These are phyloP conservation scores for Hirundo rustica DNA, from an alignment of 2,797 vertebrate species.

Conservation along the genomic window DNA sequence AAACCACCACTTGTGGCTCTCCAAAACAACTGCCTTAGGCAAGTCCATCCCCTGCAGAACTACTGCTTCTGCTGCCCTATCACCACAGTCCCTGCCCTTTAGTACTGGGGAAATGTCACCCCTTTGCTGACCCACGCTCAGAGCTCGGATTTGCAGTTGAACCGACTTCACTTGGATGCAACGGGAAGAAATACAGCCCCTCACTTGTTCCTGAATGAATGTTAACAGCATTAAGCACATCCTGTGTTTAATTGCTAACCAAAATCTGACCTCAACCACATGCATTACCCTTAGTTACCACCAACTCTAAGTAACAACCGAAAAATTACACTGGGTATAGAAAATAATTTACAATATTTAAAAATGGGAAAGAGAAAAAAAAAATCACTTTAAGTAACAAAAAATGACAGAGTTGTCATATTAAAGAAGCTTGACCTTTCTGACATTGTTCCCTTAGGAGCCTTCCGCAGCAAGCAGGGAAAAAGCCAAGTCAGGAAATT, in stretches of 20 bases:
- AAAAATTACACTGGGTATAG: background rate
- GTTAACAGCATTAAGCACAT: background rate
- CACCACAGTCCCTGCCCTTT: background rate
- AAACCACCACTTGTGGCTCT: background rate
- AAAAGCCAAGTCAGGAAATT: background rate
- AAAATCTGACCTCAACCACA: background rate
- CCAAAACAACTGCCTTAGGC: background rate
- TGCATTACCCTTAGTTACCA: background rate
- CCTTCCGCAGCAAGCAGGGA: background rate
- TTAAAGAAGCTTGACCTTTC: background rate
- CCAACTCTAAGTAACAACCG: background rate
- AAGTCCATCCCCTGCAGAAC: background rate
- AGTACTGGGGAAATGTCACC: background rate
- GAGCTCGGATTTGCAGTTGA: background rate
- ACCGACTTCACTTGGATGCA: background rate
- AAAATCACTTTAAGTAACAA: background rate
- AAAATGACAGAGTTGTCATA: background rate
- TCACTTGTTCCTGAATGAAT: background rate
- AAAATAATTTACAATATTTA: background rate
- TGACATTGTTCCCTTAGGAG: background rate
- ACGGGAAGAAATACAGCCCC: background rate
- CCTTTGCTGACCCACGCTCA: background rate
- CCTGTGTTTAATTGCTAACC: background rate
- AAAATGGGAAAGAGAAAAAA: background rate
- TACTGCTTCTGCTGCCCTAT: background rate